Evolutionary conservation across 2,113 vertebrate species (phyloP).

Genomic region (Apeltes quadracus): DNA sequence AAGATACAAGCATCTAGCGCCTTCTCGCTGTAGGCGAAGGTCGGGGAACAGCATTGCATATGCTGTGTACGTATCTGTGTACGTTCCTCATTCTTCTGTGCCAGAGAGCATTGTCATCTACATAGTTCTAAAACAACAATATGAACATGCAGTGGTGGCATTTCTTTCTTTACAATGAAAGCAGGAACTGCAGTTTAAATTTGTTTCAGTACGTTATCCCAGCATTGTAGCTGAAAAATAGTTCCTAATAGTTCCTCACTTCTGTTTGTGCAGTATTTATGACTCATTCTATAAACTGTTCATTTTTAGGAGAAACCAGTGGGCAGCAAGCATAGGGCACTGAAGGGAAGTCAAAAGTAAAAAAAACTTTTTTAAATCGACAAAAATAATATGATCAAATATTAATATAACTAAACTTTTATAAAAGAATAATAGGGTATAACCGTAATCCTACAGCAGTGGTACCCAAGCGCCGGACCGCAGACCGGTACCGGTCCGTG

Average conservation of each 20-base stretch:
- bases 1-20: background rate
- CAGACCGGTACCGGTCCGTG: too few relatives aligned
- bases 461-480: too few relatives aligned
- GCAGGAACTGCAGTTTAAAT: background rate
- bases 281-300: background rate
- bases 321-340: background rate
- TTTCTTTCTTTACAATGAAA: background rate
- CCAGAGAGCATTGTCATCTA: background rate
- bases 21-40: background rate
- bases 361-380: background rate
- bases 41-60: background rate
- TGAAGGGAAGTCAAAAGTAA: background rate
- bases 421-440: too few relatives aligned
- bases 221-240: background rate
- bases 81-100: background rate
- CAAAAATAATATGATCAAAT: background rate
- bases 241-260: background rate
- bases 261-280: background rate
- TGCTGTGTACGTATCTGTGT: background rate
- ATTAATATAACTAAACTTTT: background rate
- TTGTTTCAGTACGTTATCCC: background rate
- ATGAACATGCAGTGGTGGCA: background rate
- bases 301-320: background rate
- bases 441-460: background rate
- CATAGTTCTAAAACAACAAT: background rate